Evolutionary conservation across 2,797 vertebrate genomes (phyloP).

Genomic region (Arremon aurantiirostris): DNA sequence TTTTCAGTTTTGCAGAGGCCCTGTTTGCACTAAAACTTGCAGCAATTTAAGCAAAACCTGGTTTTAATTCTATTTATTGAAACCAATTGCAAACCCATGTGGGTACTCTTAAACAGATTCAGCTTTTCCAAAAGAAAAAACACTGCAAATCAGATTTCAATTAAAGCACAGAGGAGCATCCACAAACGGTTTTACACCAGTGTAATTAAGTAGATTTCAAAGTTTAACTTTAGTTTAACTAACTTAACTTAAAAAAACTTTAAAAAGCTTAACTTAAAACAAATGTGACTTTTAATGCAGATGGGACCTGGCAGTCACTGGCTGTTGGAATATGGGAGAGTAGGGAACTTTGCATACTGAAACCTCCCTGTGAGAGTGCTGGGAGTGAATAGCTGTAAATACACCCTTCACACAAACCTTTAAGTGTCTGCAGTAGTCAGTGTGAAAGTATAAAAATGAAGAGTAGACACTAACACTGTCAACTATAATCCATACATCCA

Average conservation of each 20-base stretch:
- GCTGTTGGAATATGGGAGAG: background rate
- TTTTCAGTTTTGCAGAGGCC: background rate
- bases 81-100: background rate
- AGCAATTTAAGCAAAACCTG: background rate
- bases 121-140: background rate
- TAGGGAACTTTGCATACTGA: background rate
- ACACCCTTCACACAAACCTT: background rate
- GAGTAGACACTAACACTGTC: background rate
- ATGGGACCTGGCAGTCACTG: background rate
- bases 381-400: background rate
- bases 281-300: background rate
- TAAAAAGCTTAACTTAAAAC: background rate
- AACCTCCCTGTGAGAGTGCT: background rate
- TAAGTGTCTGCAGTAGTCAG: background rate
- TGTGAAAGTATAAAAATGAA: background rate
- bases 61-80: conserved; percentile 10
- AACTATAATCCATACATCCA: background rate
- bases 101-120: background rate
- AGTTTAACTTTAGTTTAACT: background rate
- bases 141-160: background rate
- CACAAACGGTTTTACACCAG: background rate
- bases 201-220: background rate
- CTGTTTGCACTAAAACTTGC: background rate
- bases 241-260: background rate
- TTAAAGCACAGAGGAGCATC: background rate